Evolutionary conservation across 2,113 vertebrate genomes (phyloP).

Genomic region (Pangasianodon gigas): DNA sequence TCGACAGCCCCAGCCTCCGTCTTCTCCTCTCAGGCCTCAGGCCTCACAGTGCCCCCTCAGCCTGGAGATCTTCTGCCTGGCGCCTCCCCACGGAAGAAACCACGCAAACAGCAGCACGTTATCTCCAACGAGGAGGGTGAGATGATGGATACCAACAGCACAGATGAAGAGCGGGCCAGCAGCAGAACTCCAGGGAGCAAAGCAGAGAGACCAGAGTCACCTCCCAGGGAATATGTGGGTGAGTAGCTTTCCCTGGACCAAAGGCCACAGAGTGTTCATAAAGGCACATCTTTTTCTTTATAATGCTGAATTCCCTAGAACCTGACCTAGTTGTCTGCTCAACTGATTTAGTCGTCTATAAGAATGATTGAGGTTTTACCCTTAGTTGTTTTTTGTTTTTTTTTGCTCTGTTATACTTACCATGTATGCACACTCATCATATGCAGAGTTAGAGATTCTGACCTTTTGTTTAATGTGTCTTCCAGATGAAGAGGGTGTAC

Average conservation of each 20-base stretch:
- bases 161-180: conserved; percentile 89
- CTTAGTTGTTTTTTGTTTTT: not conserved
- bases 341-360: not conserved
- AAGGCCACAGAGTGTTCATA: not conserved
- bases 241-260: conserved; percentile 37
- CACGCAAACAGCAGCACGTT: conserved; percentile 96
- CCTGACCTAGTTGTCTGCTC: not conserved
- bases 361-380: not conserved
- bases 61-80: conserved; percentile 87
- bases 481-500: conserved; percentile 95
- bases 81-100: conserved; percentile 95
- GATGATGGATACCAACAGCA: conserved; percentile 98
- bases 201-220: conserved; percentile 89
- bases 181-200: conserved; percentile 83
- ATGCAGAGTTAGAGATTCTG: not conserved
- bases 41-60: conserved; percentile 75
- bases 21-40: conserved; percentile 70
- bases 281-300: not conserved
- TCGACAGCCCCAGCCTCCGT: conserved; percentile 72
- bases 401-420: not conserved
- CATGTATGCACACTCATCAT: not conserved
- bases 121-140: conserved; percentile 98
- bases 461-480: not conserved
- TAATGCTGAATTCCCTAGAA: not conserved
- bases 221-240: conserved; percentile 97